Evolutionary conservation across 2,888 invertebrate genomes (phyloP).

Genomic region (Myopa testacea): DNA sequence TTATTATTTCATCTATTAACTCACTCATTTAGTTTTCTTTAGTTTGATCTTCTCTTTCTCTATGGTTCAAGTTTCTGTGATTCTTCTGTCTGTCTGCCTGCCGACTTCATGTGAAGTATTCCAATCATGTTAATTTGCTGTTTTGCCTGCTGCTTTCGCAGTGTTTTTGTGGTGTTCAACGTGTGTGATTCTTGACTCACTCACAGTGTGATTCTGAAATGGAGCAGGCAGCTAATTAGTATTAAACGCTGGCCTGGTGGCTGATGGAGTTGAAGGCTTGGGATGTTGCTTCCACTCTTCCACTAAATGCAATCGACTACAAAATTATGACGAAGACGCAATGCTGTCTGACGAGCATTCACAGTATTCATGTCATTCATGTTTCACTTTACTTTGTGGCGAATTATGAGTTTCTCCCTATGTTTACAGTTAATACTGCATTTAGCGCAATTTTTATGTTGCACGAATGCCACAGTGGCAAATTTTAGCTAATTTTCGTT

Average conservation of each 20-base stretch:
- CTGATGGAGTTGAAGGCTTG: background rate
- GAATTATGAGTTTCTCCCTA: background rate
- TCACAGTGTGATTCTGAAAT: background rate
- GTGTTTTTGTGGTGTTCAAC: background rate
- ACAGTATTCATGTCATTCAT: background rate
- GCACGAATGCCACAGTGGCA: too few species aligned
- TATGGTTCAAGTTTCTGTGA: constrained; percentile 28
- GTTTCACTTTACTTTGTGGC: background rate
- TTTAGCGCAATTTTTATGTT: too few species aligned
- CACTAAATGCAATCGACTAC: background rate
- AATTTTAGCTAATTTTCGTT: too few species aligned
- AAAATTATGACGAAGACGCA: background rate
- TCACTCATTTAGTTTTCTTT: background rate
- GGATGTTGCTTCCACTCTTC: background rate
- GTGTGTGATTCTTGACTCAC: constrained; percentile 1
- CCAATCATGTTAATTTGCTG: constrained; percentile 10
- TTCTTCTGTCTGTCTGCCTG: background rate
- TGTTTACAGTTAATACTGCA: too few species aligned
- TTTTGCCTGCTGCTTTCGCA: constrained; percentile 3
- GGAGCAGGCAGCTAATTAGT: constrained; percentile 17
- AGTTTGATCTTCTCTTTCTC: constrained; percentile 5
- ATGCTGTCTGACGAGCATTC: background rate
- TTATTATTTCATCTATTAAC: background rate
- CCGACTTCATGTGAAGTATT: constrained; percentile 19
- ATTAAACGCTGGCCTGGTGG: constrained; percentile 7